phyloP scores from a whole-genome alignment of 2,113 vertebrate genomes.

The Speoplatyrhinus poulsoni region DNA sequence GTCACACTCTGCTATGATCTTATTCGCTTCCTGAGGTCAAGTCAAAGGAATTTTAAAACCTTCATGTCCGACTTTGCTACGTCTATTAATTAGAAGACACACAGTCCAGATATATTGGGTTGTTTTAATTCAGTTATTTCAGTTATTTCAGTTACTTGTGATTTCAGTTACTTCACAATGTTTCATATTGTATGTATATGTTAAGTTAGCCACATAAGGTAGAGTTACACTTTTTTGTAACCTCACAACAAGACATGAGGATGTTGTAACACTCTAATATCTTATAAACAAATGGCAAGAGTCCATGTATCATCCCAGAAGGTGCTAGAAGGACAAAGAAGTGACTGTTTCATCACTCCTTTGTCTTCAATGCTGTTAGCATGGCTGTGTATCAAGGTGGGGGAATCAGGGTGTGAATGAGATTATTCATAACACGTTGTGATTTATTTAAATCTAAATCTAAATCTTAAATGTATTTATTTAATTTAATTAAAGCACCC shows the following conservation, averaged over 20 bases:
- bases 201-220: no score
- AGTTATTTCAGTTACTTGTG: no score
- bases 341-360: slow-evolving; percentile 14
- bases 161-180: no score
- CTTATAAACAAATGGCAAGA: slow-evolving; percentile 21
- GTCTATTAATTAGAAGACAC: not conserved
- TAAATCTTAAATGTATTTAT: no score
- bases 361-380: slow-evolving; percentile 11
- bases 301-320: not conserved
- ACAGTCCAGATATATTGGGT: not conserved
- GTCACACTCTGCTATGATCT: no score
- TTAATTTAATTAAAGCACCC: no score
- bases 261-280: slow-evolving; percentile 15
- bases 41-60: not conserved
- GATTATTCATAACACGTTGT: no score
- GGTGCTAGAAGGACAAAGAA: not conserved
- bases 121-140: no score
- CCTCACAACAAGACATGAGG: no score
- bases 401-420: no score
- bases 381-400: not conserved
- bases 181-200: no score
- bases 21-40: not conserved
- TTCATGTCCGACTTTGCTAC: not conserved
- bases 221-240: not conserved
- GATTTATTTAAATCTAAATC: no score